Evolutionary conservation across 2,888 invertebrate genomes (phyloP).

Genomic region (Griposia aprilina): DNA sequence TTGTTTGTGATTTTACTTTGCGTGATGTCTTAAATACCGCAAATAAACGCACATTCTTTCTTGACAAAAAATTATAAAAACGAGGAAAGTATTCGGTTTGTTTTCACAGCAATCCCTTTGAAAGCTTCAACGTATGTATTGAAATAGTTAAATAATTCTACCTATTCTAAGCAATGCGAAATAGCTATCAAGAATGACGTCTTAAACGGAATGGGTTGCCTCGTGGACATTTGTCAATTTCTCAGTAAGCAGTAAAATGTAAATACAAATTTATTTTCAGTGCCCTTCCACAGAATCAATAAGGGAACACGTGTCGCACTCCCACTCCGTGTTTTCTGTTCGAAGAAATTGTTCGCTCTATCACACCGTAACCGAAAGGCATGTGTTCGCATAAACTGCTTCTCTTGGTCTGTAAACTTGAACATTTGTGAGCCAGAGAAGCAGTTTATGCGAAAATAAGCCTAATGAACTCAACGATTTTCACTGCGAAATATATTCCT

Average conservation of each 20-base stretch:
- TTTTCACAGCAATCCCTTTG: neutral
- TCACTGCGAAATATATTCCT: neutral
- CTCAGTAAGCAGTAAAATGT: slow-evolving; percentile 68
- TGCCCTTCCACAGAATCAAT: slow-evolving; percentile 69
- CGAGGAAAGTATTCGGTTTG: neutral
- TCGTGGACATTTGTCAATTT: slow-evolving; percentile 64
- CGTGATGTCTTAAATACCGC: too few relatives aligned
- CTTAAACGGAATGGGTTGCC: slow-evolving; percentile 40
- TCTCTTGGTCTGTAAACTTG: neutral
- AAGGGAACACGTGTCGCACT: slow-evolving; percentile 66
- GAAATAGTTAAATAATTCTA: slow-evolving; percentile 30
- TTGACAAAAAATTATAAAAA: neutral
- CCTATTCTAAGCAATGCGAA: slow-evolving; percentile 26
- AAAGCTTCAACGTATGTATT: slow-evolving; percentile 1
- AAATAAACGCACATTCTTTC: too few relatives aligned
- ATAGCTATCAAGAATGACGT: slow-evolving; percentile 49
- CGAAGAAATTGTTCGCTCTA: slow-evolving; percentile 61
- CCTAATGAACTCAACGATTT: neutral
- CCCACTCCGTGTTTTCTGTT: slow-evolving; percentile 65
- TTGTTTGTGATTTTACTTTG: too few relatives aligned
- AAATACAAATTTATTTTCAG: slow-evolving; percentile 69
- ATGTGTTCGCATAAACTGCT: neutral
- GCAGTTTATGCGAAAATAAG: too few relatives aligned
- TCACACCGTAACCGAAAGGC: slow-evolving; percentile 35
- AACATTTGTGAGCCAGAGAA: too few relatives aligned